Evolutionary conservation across 2,113 vertebrate species (phyloP), one percentile per base, ranked within the genome.

Genomic region (Globicephala melas): DNA sequence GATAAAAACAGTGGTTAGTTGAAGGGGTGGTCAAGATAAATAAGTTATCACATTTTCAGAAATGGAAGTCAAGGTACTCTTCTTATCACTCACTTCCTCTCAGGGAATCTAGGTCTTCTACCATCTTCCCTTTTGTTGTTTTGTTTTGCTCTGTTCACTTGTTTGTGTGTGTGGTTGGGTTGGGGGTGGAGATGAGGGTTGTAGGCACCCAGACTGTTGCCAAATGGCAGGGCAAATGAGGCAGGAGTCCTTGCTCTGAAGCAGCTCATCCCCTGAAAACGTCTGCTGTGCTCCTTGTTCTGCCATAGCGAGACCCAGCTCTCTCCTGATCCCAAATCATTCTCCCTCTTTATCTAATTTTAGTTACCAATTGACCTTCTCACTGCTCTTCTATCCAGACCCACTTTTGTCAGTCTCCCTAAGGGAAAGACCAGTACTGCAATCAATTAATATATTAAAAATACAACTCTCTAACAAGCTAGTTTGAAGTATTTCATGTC

Each of bases 281-380:
- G 5, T 55, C 21, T n/a, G n/a, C 38, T 74, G 1, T 62, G 70
- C 15, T 33, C 9, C 15, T 89, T 65, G 2, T 41, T 68, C 31
- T 47, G 25, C 33, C 50, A 1, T 20, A 28, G 44, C 86, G 55
- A 15, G 9, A 53, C 4, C 6, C 3, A 50, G 13, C 12, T 74
- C 31, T 79, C 55, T 63, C 28, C 33, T 38, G 86, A 10, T 44
- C 41, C n/a, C 65, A 82, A 21, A n/a, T 70, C 26, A n/a, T 9
- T 60, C 14, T 94, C 44, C 17, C 6, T 71, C 31, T 53, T 79
- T 11, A 36, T 82, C 77, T 92, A 83, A 81, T 55, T 94, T 95
- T 96, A 81, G 58, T 70, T 91, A 91, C 21, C 33, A 84, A 55
- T 73, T 95, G 90, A 86, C 77, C 60, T 80, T 84, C 47, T 63